phyloP scores from a whole-genome alignment of 1,140 invertebrate genomes.

The Pseudobourletiella spinata region DNA sequence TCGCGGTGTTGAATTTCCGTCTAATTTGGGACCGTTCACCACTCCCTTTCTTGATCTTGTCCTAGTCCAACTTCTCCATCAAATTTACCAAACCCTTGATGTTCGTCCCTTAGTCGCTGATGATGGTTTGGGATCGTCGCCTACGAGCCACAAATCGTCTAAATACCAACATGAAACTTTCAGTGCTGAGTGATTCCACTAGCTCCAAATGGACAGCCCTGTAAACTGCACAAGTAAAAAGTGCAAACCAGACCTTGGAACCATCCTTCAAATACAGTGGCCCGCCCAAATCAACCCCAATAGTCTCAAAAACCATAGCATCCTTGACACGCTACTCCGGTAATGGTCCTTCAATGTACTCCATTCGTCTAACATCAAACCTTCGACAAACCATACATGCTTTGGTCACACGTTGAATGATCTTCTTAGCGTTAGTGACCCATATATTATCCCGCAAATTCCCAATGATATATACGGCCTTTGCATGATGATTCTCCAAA shows the following conservation, averaged over 20 bases:
- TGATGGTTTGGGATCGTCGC: conserved; percentile 24
- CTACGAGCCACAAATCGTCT: conserved; percentile 33
- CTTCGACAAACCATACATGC: conserved; percentile 37
- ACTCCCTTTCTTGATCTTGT: background rate
- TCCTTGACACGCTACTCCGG: conserved; percentile 31
- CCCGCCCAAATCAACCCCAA: conserved; percentile 39
- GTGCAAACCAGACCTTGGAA: conserved; percentile 30
- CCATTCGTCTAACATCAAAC: conserved; percentile 33
- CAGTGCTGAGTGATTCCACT: conserved; percentile 21
- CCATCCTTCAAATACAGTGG: conserved; percentile 11
- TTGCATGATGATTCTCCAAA: too few relatives aligned
- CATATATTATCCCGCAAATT: too few relatives aligned
- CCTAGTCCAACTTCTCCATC: conserved; percentile 35
- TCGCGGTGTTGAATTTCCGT: conserved; percentile 24
- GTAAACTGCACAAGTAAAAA: conserved; percentile 30
- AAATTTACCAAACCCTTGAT: conserved; percentile 36
- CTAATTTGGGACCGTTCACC: background rate
- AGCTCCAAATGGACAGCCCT: conserved; percentile 37
- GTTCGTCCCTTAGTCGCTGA: conserved; percentile 35
- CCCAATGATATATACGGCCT: too few relatives aligned
- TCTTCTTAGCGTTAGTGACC: too few relatives aligned
- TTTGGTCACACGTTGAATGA: conserved; percentile 34
- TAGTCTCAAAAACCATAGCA: conserved; percentile 32
- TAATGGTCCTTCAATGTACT: too few relatives aligned
- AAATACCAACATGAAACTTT: conserved; percentile 29